Evolutionary conservation across 2,113 vertebrate genomes (phyloP).

Genomic region (Barnardius zonarius): DNA sequence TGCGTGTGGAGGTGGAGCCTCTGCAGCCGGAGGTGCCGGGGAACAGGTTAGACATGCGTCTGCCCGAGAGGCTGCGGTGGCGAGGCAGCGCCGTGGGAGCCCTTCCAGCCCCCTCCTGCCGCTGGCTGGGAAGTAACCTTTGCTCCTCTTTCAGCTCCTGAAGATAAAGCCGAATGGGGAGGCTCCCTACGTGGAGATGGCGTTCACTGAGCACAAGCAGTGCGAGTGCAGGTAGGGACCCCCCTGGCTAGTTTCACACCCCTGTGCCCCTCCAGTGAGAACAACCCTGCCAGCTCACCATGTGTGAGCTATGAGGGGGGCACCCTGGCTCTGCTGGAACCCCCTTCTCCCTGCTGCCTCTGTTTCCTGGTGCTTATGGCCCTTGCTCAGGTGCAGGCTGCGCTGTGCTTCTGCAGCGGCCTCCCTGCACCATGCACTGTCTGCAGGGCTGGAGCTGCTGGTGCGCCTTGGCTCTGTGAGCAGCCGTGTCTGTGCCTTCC

Average conservation of each 20-base stretch:
- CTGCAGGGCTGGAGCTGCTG: not conserved
- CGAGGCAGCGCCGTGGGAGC: not conserved
- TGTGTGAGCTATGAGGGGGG: not conserved
- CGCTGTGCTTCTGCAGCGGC: not conserved
- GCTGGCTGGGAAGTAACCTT: not conserved
- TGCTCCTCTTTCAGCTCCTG: conserved; percentile 72
- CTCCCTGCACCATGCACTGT: rapidly evolving
- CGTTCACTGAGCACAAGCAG: conserved; percentile 67
- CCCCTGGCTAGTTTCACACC: rapidly evolving
- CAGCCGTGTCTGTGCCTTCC: too few relatives aligned
- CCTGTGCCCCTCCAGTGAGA: not conserved
- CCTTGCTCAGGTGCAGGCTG: not conserved
- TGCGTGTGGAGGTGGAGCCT: not conserved
- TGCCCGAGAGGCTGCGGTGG: not conserved
- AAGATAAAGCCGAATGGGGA: conserved; percentile 65
- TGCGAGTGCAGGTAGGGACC: conserved; percentile 76
- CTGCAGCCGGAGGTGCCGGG: not conserved
- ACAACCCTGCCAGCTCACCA: not conserved
- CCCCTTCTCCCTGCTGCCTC: not conserved
- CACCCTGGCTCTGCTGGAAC: not conserved
- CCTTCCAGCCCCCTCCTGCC: conserved; percentile 2
- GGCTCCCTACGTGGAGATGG: conserved; percentile 67
- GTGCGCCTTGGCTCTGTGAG: rapidly evolving
- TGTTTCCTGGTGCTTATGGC: rapidly evolving
- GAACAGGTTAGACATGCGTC: not conserved